Evolutionary conservation across 2,797 vertebrate genomes (phyloP).

Genomic region (Myiotriccus ornatus): DNA sequence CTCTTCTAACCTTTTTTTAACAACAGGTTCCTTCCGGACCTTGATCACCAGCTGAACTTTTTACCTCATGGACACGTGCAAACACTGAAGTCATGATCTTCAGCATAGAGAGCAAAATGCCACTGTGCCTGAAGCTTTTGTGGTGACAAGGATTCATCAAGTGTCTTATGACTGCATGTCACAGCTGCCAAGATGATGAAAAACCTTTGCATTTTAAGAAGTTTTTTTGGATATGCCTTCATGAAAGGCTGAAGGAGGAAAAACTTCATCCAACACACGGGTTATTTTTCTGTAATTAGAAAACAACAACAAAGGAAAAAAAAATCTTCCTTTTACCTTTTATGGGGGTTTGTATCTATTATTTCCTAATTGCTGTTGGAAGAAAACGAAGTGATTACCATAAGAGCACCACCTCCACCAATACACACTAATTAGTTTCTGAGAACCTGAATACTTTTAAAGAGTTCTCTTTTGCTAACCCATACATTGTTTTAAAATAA

Average conservation of each 20-base stretch:
- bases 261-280: not conserved
- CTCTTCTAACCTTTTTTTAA: not conserved
- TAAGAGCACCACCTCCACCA: not conserved
- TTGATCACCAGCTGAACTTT: not conserved
- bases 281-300: not conserved
- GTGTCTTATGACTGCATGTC: fast-evolving
- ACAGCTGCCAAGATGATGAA: not conserved
- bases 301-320: not conserved
- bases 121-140: not conserved
- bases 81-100: not conserved
- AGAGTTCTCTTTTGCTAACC: not conserved
- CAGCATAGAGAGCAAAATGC: not conserved
- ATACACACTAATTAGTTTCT: not conserved
- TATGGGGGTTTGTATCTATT: not conserved
- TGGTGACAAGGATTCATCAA: not conserved
- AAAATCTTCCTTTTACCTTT: not conserved
- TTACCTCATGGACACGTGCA: not conserved
- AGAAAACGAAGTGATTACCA: not conserved
- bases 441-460: not conserved
- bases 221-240: not conserved
- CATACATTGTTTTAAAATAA: not conserved
- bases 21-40: not conserved
- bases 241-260: not conserved
- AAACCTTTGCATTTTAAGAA: not conserved
- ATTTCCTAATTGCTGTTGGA: not conserved